A percentile compares a stretch with the other conserved stretches of the same genome.
These are phyloP conservation scores for Lepidochrysops patricia DNA, from an alignment of 2,888 invertebrate species.

Conservation along the genomic window DNA sequence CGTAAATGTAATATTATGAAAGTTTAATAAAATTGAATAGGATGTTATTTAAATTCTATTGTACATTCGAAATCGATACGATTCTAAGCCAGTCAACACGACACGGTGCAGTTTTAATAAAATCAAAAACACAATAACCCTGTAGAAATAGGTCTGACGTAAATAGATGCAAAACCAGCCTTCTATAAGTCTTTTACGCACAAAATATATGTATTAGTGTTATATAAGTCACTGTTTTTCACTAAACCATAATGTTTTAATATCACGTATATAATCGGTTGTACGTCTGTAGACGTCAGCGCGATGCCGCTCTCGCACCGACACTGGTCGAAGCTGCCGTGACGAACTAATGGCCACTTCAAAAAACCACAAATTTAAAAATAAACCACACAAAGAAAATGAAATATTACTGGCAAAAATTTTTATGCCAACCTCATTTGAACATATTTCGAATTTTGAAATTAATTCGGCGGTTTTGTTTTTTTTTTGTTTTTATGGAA, in stretches of 20 bases:
- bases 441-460: neutral
- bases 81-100: conserved; percentile 30
- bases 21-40: neutral
- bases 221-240: conserved; percentile 27
- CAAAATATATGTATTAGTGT: conserved; percentile 16
- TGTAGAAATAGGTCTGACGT: conserved; percentile 33
- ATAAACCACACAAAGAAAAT: conserved; percentile 17
- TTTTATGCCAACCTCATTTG: neutral
- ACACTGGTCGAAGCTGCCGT: conserved; percentile 57
- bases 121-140: conserved; percentile 17
- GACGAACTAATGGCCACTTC: conserved; percentile 42
- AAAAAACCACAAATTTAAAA: conserved; percentile 19
- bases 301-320: conserved; percentile 46
- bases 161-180: conserved; percentile 51
- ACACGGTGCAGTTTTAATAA: conserved; percentile 49
- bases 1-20: neutral
- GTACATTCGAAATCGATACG: conserved; percentile 14
- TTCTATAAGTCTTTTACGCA: conserved; percentile 36
- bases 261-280: conserved; percentile 38
- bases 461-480: neutral
- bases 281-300: conserved; percentile 52
- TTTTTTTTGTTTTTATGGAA: neutral
- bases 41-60: too few relatives aligned
- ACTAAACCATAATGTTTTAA: conserved; percentile 49
- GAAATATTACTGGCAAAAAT: conserved; percentile 14